A percentile compares a stretch with the other conserved stretches of the same genome.
Conservation (phyloP, 2,888 invertebrate genomes). For the Allygus modestus region DNA sequence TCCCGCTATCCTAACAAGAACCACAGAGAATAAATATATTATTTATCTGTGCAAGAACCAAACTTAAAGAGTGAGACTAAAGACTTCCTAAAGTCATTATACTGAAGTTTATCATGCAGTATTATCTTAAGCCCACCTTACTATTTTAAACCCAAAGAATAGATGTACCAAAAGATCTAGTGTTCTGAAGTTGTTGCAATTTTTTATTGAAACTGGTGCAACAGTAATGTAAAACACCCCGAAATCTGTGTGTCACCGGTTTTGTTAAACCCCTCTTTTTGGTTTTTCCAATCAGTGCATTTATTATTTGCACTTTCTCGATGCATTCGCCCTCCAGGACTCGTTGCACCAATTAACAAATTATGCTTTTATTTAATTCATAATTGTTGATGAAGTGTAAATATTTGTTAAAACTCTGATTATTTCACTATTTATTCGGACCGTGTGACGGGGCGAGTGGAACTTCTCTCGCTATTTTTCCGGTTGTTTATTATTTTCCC, state of each 20-base stretch:
- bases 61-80: no score
- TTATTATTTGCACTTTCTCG: constrained; percentile 32
- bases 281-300: constrained; percentile 17
- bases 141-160: no score
- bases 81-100: no score
- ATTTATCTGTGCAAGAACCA: no score
- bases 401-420: constrained; percentile 50
- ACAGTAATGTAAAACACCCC: not conserved
- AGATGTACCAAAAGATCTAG: no score
- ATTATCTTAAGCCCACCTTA: no score
- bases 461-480: constrained; percentile 22
- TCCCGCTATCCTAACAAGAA: no score
- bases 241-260: not conserved
- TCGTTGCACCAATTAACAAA: constrained; percentile 48
- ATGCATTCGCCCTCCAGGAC: constrained; percentile 27
- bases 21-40: no score
- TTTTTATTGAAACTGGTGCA: no score
- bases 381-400: constrained; percentile 48
- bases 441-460: not conserved
- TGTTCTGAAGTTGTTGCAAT: no score
- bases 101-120: no score
- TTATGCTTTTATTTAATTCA: constrained; percentile 33
- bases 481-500: constrained; percentile 39
- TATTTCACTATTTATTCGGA: constrained; percentile 45
- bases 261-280: not conserved